Conservation (phyloP, 1,140 invertebrate species). For the Cherax destructor region DNA sequence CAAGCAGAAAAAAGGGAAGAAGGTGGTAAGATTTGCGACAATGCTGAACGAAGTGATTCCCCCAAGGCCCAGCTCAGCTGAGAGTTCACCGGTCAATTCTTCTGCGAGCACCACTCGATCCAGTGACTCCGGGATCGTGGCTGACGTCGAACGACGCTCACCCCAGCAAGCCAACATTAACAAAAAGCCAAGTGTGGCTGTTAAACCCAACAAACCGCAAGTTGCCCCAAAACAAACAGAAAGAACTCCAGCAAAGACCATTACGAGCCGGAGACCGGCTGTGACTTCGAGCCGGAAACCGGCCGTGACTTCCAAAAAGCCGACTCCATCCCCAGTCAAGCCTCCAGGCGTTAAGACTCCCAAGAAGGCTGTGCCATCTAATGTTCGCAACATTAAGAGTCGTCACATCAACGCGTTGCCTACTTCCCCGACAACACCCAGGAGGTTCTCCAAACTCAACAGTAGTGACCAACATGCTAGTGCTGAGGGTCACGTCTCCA, state of each 20-base stretch:
- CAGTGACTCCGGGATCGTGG: conserved; percentile 56
- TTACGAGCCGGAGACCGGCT: not conserved
- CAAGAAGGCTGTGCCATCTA: conserved; percentile 7
- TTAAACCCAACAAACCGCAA: not conserved
- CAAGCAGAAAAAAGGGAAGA: conserved; percentile 44
- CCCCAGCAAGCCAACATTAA: not conserved
- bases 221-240: no score
- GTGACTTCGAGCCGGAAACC: not conserved
- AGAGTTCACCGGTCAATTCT: conserved; percentile 42
- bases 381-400: conserved; percentile 61
- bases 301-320: no score
- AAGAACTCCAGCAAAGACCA: not conserved
- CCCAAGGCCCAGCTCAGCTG: not conserved
- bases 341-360: not conserved
- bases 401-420: conserved; percentile 40
- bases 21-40: conserved; percentile 60
- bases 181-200: not conserved
- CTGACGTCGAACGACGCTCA: conserved; percentile 38
- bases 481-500: not conserved
- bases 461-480: not conserved
- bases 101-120: conserved; percentile 49
- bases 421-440: not conserved
- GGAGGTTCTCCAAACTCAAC: not conserved
- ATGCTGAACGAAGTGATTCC: conserved; percentile 49
- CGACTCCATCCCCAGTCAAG: not conserved